Conservation (phyloP, 2,888 invertebrate genomes). For the Xanthorhoe designata region DNA sequence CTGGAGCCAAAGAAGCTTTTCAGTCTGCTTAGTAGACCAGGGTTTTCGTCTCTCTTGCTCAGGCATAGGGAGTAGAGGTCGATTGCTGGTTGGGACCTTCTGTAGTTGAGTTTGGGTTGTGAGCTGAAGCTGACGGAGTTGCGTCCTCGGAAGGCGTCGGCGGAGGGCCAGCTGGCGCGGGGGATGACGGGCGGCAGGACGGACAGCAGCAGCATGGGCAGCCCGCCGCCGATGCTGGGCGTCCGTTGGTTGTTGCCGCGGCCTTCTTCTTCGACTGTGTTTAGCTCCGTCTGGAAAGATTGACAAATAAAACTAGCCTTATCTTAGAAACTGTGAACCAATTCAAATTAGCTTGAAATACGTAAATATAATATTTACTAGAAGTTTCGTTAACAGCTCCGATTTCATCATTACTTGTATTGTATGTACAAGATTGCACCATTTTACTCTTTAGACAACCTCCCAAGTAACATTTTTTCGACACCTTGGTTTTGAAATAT, state of each 20-base stretch:
- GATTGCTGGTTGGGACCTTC: conserved; percentile 84
- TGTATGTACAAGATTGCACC: background rate
- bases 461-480: no score
- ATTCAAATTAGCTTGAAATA: no score
- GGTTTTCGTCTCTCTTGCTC: conserved; percentile 83
- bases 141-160: conserved; percentile 86
- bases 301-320: no score
- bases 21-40: conserved; percentile 82
- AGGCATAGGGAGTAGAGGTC: conserved; percentile 86
- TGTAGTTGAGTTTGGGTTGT: conserved; percentile 87
- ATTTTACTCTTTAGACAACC: no score
- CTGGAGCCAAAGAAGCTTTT: conserved; percentile 88
- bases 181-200: conserved; percentile 91
- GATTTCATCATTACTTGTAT: no score
- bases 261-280: conserved; percentile 78
- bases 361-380: no score
- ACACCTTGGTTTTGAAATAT: no score
- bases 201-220: conserved; percentile 89
- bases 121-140: conserved; percentile 88
- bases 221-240: conserved; percentile 89
- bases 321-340: no score
- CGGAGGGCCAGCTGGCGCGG: conserved; percentile 91
- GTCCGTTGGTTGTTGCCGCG: conserved; percentile 71
- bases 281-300: conserved; percentile 72
- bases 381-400: no score